Percentiles rank a stretch among this genome's conserved stretches.
Conservation (phyloP, 2,113 vertebrate species). For the Oostethus manadensis region DNA sequence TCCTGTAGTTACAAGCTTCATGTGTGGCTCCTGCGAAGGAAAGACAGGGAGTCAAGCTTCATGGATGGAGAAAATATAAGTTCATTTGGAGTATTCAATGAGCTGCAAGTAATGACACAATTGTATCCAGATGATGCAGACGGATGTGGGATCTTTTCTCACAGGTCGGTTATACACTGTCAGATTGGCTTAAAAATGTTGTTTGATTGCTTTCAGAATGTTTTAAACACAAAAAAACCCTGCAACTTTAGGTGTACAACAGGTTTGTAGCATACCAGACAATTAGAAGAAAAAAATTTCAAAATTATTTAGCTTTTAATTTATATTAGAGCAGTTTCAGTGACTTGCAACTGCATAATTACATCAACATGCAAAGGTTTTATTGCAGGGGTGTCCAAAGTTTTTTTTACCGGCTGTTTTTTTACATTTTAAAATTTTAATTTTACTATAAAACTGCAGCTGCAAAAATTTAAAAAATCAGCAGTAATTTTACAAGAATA, state of each 20-base stretch:
- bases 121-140: slow-evolving; percentile 67
- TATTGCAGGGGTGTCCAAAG: too few relatives aligned
- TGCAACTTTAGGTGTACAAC: background rate
- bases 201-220: slow-evolving; percentile 42
- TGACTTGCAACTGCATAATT: too few relatives aligned
- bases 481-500: too few relatives aligned
- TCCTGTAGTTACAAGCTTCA: slow-evolving; percentile 39
- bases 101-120: slow-evolving; percentile 63
- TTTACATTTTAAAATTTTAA: too few relatives aligned
- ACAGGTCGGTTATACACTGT: slow-evolving; percentile 19
- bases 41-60: slow-evolving; percentile 6
- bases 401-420: too few relatives aligned
- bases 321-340: too few relatives aligned
- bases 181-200: slow-evolving; percentile 27
- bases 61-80: slow-evolving; percentile 27
- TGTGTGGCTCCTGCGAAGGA: slow-evolving; percentile 57
- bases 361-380: too few relatives aligned
- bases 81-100: slow-evolving; percentile 45
- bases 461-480: too few relatives aligned
- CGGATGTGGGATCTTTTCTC: slow-evolving; percentile 29
- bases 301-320: too few relatives aligned
- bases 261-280: background rate
- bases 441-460: too few relatives aligned
- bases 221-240: background rate
- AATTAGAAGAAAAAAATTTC: background rate